Evolutionary conservation across 2,113 vertebrate species (phyloP).

Genomic region (Ahaetulla prasina): DNA sequence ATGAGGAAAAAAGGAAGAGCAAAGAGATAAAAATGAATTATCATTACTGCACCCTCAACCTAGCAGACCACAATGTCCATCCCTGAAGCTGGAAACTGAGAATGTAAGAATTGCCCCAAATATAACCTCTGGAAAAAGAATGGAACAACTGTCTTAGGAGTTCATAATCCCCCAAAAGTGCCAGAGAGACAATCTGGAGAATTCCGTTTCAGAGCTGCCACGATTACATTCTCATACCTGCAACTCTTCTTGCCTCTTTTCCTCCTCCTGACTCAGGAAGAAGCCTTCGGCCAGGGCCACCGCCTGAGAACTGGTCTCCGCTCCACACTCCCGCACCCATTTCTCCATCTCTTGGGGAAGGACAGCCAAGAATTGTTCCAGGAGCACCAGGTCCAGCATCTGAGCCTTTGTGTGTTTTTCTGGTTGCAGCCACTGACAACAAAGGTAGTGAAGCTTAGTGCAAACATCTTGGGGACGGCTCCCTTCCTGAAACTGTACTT

Average conservation of each 20-base stretch:
- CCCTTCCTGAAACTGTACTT: not conserved
- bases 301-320: not conserved
- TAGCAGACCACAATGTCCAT: too few relatives aligned
- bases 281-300: not conserved
- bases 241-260: not conserved
- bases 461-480: not conserved
- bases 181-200: too few relatives aligned
- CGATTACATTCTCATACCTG: not conserved
- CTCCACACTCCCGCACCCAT: not conserved
- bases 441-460: not conserved
- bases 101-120: not conserved
- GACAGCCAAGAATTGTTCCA: not conserved
- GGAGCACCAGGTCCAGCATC: not conserved
- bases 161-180: not conserved
- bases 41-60: too few relatives aligned
- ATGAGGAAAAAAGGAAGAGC: too few relatives aligned
- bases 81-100: too few relatives aligned
- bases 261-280: rapidly evolving
- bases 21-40: too few relatives aligned
- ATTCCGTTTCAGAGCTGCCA: not conserved
- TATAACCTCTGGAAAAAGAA: not conserved
- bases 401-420: not conserved
- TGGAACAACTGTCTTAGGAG: not conserved
- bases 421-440: not conserved
- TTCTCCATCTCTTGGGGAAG: not conserved